A percentile compares a stretch with the other conserved stretches of the same genome.
Evolutionary conservation across 2,797 vertebrate genomes (phyloP).

Genomic region (Pangasius krempfi): DNA sequence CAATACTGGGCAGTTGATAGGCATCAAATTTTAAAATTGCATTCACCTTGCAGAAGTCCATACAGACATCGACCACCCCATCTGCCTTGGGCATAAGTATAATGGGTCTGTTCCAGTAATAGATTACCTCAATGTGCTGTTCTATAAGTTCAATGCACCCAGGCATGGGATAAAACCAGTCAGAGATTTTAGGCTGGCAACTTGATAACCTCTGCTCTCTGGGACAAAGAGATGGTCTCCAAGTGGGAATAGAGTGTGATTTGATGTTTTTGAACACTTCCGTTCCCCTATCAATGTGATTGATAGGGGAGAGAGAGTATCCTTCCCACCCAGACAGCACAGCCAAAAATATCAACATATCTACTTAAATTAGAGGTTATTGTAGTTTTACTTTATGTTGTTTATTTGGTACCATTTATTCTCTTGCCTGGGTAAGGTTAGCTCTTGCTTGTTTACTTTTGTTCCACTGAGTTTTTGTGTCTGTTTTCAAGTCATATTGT

Average conservation of each 20-base stretch:
- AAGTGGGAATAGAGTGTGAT: neutral
- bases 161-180: neutral
- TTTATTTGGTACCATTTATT: neutral
- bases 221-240: neutral
- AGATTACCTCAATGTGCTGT: neutral
- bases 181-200: neutral
- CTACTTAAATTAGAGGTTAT: neutral
- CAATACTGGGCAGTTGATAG: neutral
- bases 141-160: neutral
- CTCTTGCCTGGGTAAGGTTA: neutral
- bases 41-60: neutral
- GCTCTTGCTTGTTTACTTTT: too few species aligned
- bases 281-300: too few species aligned
- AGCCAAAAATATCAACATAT: neutral
- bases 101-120: neutral
- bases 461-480: too few species aligned
- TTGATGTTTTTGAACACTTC: neutral
- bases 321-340: neutral
- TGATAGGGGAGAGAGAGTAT: neutral
- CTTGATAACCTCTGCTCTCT: neutral
- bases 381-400: neutral
- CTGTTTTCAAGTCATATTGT: neutral
- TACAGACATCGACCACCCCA: neutral
- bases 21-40: neutral
- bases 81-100: neutral